These are phyloP conservation scores for Chionomys nivalis DNA, from an alignment of 2,113 vertebrate species.

Conservation along the genomic window DNA sequence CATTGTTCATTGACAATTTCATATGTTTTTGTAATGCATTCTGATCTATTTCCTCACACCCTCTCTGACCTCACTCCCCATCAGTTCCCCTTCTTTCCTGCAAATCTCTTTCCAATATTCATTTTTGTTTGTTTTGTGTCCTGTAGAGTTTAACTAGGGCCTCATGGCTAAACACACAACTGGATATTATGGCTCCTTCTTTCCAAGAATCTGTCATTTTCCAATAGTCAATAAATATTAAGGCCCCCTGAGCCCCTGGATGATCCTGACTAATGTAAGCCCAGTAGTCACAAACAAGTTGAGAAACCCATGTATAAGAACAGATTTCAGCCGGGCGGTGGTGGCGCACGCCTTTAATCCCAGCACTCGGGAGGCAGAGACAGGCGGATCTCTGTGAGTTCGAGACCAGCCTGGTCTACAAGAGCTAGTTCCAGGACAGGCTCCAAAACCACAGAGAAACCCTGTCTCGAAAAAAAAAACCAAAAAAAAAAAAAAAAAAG, in stretches of 20 bases:
- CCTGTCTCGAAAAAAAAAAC: too few species aligned
- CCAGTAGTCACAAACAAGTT: not conserved
- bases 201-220: not conserved
- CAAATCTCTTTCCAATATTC: not conserved
- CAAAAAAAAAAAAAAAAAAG: too few species aligned
- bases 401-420: too few species aligned
- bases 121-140: not conserved
- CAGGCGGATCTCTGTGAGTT: too few species aligned
- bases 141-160: not conserved
- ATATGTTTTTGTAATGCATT: not conserved
- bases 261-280: not conserved
- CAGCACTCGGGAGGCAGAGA: too few species aligned
- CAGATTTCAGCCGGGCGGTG: conserved; percentile 29
- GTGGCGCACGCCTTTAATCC: too few species aligned
- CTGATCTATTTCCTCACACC: too few species aligned
- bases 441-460: too few species aligned
- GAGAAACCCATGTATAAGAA: not conserved
- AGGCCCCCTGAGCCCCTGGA: not conserved
- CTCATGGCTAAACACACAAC: not conserved
- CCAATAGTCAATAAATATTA: not conserved
- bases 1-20: not conserved
- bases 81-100: not conserved
- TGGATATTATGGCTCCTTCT: not conserved
- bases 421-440: too few species aligned
- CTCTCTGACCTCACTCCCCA: not conserved